Conservation (phyloP, 2,113 vertebrate genomes). For the Pterophyllum scalare region DNA sequence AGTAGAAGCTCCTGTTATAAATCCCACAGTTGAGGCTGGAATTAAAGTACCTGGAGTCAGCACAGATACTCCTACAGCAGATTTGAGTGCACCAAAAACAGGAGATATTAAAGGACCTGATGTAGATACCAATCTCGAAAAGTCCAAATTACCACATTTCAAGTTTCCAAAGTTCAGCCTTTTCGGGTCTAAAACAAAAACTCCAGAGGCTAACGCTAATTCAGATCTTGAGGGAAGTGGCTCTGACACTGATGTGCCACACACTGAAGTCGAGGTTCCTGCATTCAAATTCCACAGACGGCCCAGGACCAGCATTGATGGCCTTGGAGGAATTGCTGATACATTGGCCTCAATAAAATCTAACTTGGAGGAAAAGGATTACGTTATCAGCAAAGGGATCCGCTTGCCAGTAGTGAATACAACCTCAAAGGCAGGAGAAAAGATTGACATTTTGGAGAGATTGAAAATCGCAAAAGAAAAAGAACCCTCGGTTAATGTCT, state of each 20-base stretch:
- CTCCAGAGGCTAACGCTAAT: conserved; percentile 16
- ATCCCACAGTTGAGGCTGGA: conserved; percentile 38
- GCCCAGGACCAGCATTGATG: conserved; percentile 49
- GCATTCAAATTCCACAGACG: conserved; percentile 74
- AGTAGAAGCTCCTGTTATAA: conserved; percentile 46
- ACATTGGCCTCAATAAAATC: conserved; percentile 26
- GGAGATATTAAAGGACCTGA: conserved; percentile 39
- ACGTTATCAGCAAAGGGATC: conserved; percentile 61
- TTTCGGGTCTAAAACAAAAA: conserved; percentile 27
- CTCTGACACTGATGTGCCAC: conserved; percentile 24
- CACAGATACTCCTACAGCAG: neutral
- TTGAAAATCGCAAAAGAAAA: conserved; percentile 67
- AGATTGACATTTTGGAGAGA: conserved; percentile 73
- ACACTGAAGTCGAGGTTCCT: conserved; percentile 57
- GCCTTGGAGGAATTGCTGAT: neutral
- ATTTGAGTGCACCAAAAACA: conserved; percentile 46
- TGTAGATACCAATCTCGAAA: conserved; percentile 58
- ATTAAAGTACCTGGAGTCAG: conserved; percentile 55
- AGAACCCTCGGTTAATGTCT: neutral
- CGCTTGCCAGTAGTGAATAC: conserved; percentile 56
- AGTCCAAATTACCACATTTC: conserved; percentile 54
- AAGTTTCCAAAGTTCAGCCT: conserved; percentile 61
- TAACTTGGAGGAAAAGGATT: conserved; percentile 53
- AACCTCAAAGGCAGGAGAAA: conserved; percentile 24
- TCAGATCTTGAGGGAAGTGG: conserved; percentile 26